Evolutionary conservation across 2,797 vertebrate species (phyloP), one percentile per base, ranked within the genome.

Genomic region (Alosa sapidissima): DNA sequence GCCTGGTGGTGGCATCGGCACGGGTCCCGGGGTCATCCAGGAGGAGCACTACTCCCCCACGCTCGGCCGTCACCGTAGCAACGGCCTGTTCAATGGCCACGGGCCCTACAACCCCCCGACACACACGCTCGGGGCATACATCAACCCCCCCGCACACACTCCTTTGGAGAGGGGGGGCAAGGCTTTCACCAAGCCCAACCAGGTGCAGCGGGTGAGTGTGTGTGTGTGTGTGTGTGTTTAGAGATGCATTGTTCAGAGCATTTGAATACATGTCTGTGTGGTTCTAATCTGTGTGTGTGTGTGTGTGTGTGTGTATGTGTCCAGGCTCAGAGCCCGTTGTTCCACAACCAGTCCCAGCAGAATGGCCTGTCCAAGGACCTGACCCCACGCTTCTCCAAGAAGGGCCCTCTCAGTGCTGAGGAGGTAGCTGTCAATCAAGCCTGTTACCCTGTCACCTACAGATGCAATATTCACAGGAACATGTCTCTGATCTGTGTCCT

Each of bases 21-120:
- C 98, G 88, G 98, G 98, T 93, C 98, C 98, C 82, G 98, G 98
- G 88, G 98, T 99, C 92, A 99, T 99, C 94, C 98, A 99, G 96
- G 98, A 99, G 92, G 94, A 98, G 94, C 65, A 72, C 65, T 99
- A 97, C 95, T 99, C 98, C 83, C 98, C 98, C 94, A 99, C 98
- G 85, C 97, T 99, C 97, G 98, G 97, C 91, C 98, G 98, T 89
- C 98, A 99, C 96, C 98, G 98, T 94, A 96, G 97, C 94, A 99
- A 97, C 94, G 98, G 97, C 4, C 97, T 99, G 88, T 99, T 98
- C 94, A 99, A 99, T 85, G 97, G 97, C 90, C 65, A 28, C 9
- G 65, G 24, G 9, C 24, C 65, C 11, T 72, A 98, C 94, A 95
- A 96, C 65, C 28, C 65, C 33, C 65, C 65, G 2, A 36, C 65